phyloP scores from a whole-genome alignment of 2,888 invertebrate genomes.

The Mactromeris polynyma region DNA sequence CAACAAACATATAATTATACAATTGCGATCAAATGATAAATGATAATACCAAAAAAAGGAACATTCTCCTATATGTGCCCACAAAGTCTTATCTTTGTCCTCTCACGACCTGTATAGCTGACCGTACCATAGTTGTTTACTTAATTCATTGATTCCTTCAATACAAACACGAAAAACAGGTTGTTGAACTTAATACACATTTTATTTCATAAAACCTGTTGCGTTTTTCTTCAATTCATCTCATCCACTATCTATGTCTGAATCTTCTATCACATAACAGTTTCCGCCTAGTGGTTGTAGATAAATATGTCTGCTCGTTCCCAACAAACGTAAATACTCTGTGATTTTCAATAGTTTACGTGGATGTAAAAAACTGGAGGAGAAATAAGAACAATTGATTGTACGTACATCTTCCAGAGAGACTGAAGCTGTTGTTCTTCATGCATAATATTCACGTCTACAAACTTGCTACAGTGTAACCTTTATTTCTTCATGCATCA shows the following conservation, averaged over 20 bases:
- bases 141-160: neutral
- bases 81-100: neutral
- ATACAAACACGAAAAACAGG: neutral
- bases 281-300: neutral
- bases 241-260: neutral
- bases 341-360: neutral
- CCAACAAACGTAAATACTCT: neutral
- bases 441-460: too few relatives aligned
- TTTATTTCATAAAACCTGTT: neutral
- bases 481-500: too few relatives aligned
- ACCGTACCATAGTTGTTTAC: neutral
- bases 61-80: neutral
- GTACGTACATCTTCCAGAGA: neutral
- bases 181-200: neutral
- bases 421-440: neutral
- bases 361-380: neutral
- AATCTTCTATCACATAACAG: neutral
- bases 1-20: neutral
- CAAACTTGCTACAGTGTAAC: too few relatives aligned
- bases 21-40: neutral
- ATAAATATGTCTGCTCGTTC: neutral
- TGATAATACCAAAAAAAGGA: neutral
- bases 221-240: neutral
- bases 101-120: neutral
- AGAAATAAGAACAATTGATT: conserved; percentile 8